Evolutionary conservation across 2,888 invertebrate species (phyloP).

Genomic region (Heliconius ismenius): DNA sequence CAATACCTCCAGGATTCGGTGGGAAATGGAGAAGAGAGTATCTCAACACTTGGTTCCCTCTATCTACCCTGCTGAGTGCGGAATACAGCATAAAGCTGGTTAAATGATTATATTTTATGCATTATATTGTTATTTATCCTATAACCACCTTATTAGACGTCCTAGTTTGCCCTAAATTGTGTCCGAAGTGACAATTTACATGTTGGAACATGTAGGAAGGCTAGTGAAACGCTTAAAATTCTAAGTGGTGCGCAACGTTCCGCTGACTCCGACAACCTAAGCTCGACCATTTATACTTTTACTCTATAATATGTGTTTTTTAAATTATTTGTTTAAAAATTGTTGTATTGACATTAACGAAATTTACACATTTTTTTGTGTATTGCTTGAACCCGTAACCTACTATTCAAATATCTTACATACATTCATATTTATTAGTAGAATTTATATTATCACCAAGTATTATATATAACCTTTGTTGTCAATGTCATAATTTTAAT

Average conservation of each 20-base stretch:
- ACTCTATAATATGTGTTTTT: neutral
- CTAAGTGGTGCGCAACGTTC: slow-evolving; percentile 26
- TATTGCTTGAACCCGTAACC: neutral
- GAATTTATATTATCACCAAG: neutral
- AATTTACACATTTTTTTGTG: too few species aligned
- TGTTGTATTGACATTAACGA: neutral
- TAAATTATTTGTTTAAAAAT: neutral
- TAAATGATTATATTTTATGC: neutral
- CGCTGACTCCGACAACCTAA: slow-evolving; percentile 36
- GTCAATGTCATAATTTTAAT: neutral
- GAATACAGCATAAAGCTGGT: neutral
- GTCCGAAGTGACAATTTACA: slow-evolving; percentile 44
- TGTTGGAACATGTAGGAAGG: slow-evolving; percentile 23
- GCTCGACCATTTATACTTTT: neutral
- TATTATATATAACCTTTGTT: too few species aligned
- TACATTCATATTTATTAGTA: neutral
- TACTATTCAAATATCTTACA: neutral
- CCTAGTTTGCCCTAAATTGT: slow-evolving; percentile 39
- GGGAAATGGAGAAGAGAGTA: too few species aligned
- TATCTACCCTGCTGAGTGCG: too few species aligned
- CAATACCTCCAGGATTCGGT: too few species aligned
- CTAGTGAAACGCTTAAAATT: slow-evolving; percentile 34
- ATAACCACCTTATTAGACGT: slow-evolving; percentile 1
- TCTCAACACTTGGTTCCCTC: too few species aligned
- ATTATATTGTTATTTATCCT: neutral